Evolutionary conservation across 2,797 vertebrate species (phyloP).

Genomic region (Halcyon chelicuti): DNA sequence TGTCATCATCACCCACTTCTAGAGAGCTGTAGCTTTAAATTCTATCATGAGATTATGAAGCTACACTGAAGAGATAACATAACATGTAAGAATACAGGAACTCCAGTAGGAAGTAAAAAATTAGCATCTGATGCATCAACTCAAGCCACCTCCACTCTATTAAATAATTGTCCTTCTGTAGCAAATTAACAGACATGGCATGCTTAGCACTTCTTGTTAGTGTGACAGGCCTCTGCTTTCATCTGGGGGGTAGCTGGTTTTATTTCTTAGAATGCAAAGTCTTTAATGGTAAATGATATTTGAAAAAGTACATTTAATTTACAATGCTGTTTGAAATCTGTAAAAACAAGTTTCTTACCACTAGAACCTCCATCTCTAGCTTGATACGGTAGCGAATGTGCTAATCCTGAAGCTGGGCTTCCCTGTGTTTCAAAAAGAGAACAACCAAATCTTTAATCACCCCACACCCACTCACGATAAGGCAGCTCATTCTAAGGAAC

Average conservation of each 20-base stretch:
- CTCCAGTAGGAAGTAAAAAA: neutral
- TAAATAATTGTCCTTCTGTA: neutral
- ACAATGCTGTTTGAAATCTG: neutral
- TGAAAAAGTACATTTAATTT: neutral
- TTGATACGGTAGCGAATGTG: slow-evolving; percentile 74
- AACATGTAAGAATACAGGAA: neutral
- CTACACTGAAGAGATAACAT: neutral
- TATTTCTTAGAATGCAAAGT: neutral
- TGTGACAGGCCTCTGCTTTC: neutral
- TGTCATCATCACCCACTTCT: neutral
- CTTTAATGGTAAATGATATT: neutral
- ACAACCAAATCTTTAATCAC: neutral
- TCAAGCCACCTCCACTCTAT: neutral
- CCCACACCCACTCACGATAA: neutral
- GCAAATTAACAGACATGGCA: neutral
- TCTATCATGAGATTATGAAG: neutral
- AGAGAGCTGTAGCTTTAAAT: neutral
- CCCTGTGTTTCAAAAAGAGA: slow-evolving; percentile 76
- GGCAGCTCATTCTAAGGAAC: neutral
- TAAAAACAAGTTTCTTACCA: slow-evolving; percentile 80
- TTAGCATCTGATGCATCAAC: neutral
- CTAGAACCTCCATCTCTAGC: slow-evolving; percentile 89
- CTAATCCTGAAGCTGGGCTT: slow-evolving; percentile 71
- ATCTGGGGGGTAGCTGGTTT: neutral
- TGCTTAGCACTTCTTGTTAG: neutral